Evolutionary conservation across 2,888 invertebrate genomes (phyloP), one percentile per base, ranked within the genome.

Genomic region (Apamea epomidion): DNA sequence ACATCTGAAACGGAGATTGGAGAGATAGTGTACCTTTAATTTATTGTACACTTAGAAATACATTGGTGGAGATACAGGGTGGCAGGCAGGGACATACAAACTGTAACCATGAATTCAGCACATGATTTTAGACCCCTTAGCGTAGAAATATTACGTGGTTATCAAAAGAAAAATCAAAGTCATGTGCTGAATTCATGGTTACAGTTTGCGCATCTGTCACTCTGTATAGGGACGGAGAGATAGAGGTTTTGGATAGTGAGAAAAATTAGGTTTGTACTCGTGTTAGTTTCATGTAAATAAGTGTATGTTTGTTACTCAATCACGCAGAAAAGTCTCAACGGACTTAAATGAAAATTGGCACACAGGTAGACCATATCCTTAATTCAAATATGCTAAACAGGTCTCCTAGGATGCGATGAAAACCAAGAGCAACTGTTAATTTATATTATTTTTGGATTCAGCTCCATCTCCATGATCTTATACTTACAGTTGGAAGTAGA

Each of bases 1-100:
- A 69, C 69, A 74, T 70, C 72, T 76, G 69, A 83, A n/a, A 75
- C 65, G 69, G 45, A 86, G 83, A 74, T 81, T 45, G 42, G 67
- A 51, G 16, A 65, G 65, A 65, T 65, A 18, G 14, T 14, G 14
- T 32, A 21, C 8, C 4, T 76, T 45, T 32, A n/a, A 45, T 45
- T 72, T 32, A 71, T 54, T 60, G 12, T 21, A 18, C 29, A 18
- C 51, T 45, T 42, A 42, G 21, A 62, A 74, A 48, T 60, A 60
- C 7, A 32, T 54, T 2, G 21, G 18, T 51, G 21, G 21, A 54
- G 21, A 21, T 21, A 54, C 7, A 54, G 21, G 21, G 2, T 21
- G 51, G 51, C 18, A 21, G 51, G 12, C 58, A 25, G 4, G 58
- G 25, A 58, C 25, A 58, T 12, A 4, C 25, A 58, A 58, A 12